Conservation (phyloP, 2,797 vertebrate genomes). For the Enteromius unitaeniatus region DNA sequence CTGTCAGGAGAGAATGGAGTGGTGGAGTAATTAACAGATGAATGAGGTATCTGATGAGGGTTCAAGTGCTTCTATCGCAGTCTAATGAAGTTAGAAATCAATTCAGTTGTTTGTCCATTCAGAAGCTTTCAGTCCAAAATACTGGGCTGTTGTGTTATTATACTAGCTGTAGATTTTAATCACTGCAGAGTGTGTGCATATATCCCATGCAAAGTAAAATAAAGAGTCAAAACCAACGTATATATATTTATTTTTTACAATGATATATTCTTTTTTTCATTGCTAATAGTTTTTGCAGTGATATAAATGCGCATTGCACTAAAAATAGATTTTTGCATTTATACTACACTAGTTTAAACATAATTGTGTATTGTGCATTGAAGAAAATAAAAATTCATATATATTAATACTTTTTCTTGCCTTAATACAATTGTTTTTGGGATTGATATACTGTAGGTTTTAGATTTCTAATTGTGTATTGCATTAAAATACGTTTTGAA, state of each 20-base stretch:
- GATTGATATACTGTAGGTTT: too few species aligned
- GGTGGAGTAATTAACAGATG: background rate
- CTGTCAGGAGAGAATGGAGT: background rate
- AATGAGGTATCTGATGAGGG: background rate
- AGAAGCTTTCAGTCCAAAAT: conserved; percentile 19
- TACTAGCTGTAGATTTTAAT: background rate
- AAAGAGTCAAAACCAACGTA: background rate
- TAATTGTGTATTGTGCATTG: background rate
- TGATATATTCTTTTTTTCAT: background rate
- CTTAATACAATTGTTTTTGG: too few species aligned
- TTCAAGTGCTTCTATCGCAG: conserved; percentile 28
- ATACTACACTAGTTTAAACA: too few species aligned
- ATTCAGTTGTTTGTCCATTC: background rate
- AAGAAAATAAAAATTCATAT: too few species aligned
- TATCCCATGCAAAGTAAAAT: background rate
- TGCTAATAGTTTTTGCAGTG: background rate
- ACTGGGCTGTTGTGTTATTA: background rate
- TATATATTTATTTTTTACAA: background rate
- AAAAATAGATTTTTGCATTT: background rate
- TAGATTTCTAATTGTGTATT: too few species aligned
- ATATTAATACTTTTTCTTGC: too few species aligned
- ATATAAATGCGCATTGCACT: background rate
- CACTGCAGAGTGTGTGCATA: background rate
- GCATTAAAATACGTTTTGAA: too few species aligned
- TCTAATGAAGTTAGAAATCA: conserved; percentile 56